A percentile compares a stretch with the other conserved stretches of the same genome.
These are phyloP conservation scores for Zhengitettix transpicula DNA, from an alignment of 2,888 invertebrate species.

Conservation along the genomic window DNA sequence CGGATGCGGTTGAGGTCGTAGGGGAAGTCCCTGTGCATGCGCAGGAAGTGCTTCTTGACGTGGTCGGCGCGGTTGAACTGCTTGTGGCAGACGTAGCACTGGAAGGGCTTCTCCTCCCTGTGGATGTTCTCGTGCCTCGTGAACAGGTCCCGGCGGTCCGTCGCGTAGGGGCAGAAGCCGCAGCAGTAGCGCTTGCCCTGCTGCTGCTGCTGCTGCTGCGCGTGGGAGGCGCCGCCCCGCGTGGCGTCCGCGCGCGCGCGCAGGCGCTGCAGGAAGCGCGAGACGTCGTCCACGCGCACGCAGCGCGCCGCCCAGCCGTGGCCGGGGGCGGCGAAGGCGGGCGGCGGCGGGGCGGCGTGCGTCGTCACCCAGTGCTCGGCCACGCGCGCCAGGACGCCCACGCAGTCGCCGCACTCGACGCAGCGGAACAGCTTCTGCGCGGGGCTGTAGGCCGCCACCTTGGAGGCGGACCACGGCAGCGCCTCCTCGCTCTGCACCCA, in stretches of 20 bases:
- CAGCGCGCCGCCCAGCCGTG: slow-evolving; percentile 59
- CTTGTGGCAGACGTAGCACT: slow-evolving; percentile 82
- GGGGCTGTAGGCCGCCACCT: slow-evolving; percentile 64
- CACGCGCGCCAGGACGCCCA: slow-evolving; percentile 52
- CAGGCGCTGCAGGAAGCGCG: slow-evolving; percentile 48
- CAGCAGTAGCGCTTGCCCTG: slow-evolving; percentile 51
- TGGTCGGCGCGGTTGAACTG: slow-evolving; percentile 89
- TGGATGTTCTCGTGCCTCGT: slow-evolving; percentile 88
- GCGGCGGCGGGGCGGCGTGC: slow-evolving; percentile 41
- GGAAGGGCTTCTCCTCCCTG: slow-evolving; percentile 83
- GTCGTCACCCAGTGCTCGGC: slow-evolving; percentile 66
- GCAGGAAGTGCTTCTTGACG: slow-evolving; percentile 81
- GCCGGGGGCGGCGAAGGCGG: slow-evolving; percentile 44
- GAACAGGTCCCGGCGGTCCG: slow-evolving; percentile 77
- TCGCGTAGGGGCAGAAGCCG: slow-evolving; percentile 77
- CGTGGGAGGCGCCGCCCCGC: not conserved
- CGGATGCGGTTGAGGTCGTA: slow-evolving; percentile 74
- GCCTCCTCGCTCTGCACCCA: slow-evolving; percentile 57
- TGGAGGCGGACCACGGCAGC: slow-evolving; percentile 53
- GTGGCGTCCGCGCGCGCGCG: slow-evolving; percentile 39
- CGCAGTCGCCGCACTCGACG: slow-evolving; percentile 59
- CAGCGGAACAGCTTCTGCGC: slow-evolving; percentile 58
- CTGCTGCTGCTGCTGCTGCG: slow-evolving; percentile 3
- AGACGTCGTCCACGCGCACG: slow-evolving; percentile 55
- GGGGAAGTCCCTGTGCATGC: slow-evolving; percentile 80